Evolutionary conservation across 1,140 invertebrate species (phyloP).

Genomic region (Neodiprion lecontei): DNA sequence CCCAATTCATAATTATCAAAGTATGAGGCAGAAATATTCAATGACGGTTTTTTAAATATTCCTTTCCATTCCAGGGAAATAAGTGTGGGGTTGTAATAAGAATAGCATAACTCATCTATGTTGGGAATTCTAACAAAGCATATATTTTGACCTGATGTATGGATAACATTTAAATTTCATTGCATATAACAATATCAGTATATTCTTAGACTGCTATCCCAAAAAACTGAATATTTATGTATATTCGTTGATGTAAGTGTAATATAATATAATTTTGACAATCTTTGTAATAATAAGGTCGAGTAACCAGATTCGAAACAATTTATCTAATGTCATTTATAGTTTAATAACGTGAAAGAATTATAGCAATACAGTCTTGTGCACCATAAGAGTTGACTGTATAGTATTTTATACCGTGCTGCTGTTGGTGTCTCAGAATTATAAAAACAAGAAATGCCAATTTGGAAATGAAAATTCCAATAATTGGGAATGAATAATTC

Average conservation of each 20-base stretch:
- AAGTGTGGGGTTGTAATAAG: constrained; percentile 15
- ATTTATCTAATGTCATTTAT: background rate
- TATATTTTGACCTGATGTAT: constrained; percentile 43
- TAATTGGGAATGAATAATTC: background rate
- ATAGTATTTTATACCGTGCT: background rate
- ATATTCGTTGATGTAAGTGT: background rate
- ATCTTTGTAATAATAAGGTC: background rate
- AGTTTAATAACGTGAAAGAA: background rate
- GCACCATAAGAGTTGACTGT: background rate
- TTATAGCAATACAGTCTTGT: background rate
- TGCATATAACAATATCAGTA: background rate
- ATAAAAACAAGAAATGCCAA: background rate
- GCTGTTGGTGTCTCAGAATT: background rate
- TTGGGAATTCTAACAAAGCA: constrained; percentile 48
- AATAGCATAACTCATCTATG: constrained; percentile 12
- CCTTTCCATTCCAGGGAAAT: constrained; percentile 24
- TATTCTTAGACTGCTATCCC: background rate
- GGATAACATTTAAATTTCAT: background rate
- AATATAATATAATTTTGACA: background rate
- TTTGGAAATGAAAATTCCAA: background rate
- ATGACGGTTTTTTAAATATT: constrained; percentile 1
- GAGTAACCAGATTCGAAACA: background rate
- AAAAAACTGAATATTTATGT: background rate
- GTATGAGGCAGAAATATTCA: background rate
- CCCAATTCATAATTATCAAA: too few relatives aligned